Base-by-base conservation (phyloP, 2,113 vertebrate species). In the Notothenia coriiceps region DNA sequence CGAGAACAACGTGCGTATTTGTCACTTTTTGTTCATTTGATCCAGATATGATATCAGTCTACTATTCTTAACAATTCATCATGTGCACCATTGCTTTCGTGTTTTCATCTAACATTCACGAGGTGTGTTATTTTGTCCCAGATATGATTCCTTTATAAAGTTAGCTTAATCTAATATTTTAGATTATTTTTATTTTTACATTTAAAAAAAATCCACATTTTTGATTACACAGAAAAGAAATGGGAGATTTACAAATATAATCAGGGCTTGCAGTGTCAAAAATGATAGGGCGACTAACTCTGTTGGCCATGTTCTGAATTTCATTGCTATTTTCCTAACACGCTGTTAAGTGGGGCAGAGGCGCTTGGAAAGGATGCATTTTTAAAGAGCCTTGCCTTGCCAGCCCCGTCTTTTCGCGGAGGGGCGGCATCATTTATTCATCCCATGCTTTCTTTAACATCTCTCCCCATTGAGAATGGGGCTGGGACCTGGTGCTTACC, bases 281-380 rank as follows among this genome's bases (percentile, higher is more conserved):
- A 60, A n/a, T 47, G 51, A 54, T 18, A 1, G 10, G 43, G 33
- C 29, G 62, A 13, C 44, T n/a, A 15, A 35, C 29, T 51, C 52
- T 66, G 29, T 64, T 20, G 62, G 25, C 10, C 25, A n/a, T 72
- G 70, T 72, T 81, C 15, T 61, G 63, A 51, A 35, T 77, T 77
- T 77, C 56, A 66, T 72, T 70, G 70, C 33, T 80, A 33, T 92
- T 87, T 83, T 40, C 73, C 64, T 70, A 61, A 78, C 55, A 44
- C 83, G 84, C 88, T 87, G 74, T 50, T 86, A 95, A 94, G 90
- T 93, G 87, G 91, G 92, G 85, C 92, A 95, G 88, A 90, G 79
- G 91, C 85, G 90, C 83, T 88, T 74, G 63, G 78, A 74, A 74
- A 85, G 70, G 86, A 94, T 94, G 82, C 90, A 90, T 94, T 91